Evolutionary conservation across 2,888 invertebrate species (phyloP), one percentile per base, ranked within the genome.

Genomic region (Lasioglossum morio): DNA sequence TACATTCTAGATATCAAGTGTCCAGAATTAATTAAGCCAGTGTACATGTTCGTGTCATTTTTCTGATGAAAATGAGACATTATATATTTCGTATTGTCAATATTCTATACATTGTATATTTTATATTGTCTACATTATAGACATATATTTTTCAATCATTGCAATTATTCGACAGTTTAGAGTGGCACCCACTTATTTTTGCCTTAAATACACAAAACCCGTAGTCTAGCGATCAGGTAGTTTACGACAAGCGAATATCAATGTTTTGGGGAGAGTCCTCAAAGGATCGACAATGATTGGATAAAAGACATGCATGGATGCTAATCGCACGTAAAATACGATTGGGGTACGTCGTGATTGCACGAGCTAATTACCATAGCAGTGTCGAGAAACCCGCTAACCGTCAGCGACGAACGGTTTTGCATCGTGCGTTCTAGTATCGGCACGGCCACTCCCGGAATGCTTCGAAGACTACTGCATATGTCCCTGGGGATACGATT

Each of bases 381-480:
- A 60, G 63, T 72, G 72, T 77, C 53, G 75, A 66, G 70, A 78
- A 27, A 75, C 76, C 75, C 43, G 79, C 82, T 90, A 91, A 90
- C 83, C 79, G 69, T 69, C 34, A 63, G 79, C 85, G 84, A 82
- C 90, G 88, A 86, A 83, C 79, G 78, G 79, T 83, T 40, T 88
- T 86, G 86, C 88, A 91, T 88, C 87, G 81, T 90, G 88, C 85
- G 48, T 95, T 95, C 92, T 94, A 95, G 95, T 94, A 93, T 92
- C 91, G 88, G 92, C 94, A 85, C 93, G 91, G 81, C 95, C 95
- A 84, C 87, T 94, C 86, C 95, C 95, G 78, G 94, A 94, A 93
- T 96, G 96, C 93, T 95, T 94, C 91, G 94, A 95, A 90, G 94
- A 95, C 88, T 91, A 92, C 91, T 96, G 96, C 92, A 93, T 95